Evolutionary conservation across 2,888 invertebrate genomes (phyloP).

Genomic region (Eristalinus aeneus): DNA sequence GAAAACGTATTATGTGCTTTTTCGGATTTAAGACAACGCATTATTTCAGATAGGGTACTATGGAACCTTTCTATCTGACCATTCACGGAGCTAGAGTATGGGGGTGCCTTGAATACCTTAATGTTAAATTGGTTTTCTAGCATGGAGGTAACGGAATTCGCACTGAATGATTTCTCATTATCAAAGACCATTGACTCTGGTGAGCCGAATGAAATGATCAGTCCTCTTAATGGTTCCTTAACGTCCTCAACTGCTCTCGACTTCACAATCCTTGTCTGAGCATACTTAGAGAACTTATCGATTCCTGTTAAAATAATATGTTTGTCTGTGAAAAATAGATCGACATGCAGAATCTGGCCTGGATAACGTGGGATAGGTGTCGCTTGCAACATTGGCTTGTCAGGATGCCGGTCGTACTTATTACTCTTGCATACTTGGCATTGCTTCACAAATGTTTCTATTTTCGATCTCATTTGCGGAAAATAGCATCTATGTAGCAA

Average conservation of each 20-base stretch:
- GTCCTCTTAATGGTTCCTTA: not conserved
- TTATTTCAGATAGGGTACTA: constrained; percentile 16
- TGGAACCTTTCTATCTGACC: constrained; percentile 35
- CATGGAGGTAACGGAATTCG: constrained; percentile 13
- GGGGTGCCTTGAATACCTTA: constrained; percentile 21
- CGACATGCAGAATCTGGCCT: too few relatives aligned
- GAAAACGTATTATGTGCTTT: not conserved
- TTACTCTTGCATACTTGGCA: too few relatives aligned
- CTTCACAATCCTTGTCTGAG: constrained; percentile 88
- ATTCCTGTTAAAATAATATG: constrained; percentile 85
- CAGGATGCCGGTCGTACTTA: constrained; percentile 7
- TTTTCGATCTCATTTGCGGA: too few relatives aligned
- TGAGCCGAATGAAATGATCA: not conserved
- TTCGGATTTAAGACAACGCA: constrained; percentile 35
- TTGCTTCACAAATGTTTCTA: too few relatives aligned
- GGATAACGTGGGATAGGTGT: constrained; percentile 1
- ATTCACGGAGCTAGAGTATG: constrained; percentile 34
- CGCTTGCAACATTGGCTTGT: not conserved
- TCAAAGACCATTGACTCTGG: not conserved
- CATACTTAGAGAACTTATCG: constrained; percentile 85
- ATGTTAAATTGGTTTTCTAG: constrained; percentile 27
- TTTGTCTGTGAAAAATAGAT: constrained; percentile 82
- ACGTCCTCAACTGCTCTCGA: not conserved
- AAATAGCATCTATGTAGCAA: too few relatives aligned
- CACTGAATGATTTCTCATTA: constrained; percentile 29